These are phyloP conservation scores for Altica lythri DNA, from an alignment of 2,888 invertebrate genomes.

Conservation along the genomic window DNA sequence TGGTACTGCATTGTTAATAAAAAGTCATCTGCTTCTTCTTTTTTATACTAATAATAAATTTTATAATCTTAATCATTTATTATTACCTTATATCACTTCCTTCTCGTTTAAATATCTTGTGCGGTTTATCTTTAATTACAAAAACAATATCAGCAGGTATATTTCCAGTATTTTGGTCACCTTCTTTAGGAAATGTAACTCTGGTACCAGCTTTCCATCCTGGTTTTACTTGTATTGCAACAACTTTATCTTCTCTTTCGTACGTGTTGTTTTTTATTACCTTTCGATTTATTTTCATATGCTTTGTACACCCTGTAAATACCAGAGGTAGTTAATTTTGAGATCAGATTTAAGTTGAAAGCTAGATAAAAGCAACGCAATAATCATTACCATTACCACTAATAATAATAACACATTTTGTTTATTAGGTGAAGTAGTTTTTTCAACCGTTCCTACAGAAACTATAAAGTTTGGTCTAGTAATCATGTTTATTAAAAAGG, in stretches of 20 bases:
- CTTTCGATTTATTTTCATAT: slow-evolving; percentile 94
- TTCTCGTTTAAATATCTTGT: slow-evolving; percentile 83
- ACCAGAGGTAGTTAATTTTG: background rate
- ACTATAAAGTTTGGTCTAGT: too few species aligned
- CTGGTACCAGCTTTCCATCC: slow-evolving; percentile 98
- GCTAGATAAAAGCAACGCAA: too few species aligned
- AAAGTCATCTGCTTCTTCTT: background rate
- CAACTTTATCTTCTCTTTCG: slow-evolving; percentile 86
- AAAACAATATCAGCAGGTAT: slow-evolving; percentile 95
- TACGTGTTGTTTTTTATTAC: slow-evolving; percentile 79
- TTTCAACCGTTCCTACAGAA: too few species aligned
- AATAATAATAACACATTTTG: too few species aligned
- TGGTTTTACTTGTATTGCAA: slow-evolving; percentile 89
- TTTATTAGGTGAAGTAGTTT: too few species aligned
- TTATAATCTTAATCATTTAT: background rate
- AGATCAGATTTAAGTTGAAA: too few species aligned
- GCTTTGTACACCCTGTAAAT: slow-evolving; percentile 73
- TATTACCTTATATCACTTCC: slow-evolving; percentile 56
- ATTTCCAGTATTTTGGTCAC: slow-evolving; percentile 87
- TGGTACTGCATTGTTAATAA: too few species aligned
- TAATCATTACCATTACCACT: too few species aligned
- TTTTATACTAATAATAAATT: background rate
- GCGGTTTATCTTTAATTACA: slow-evolving; percentile 90
- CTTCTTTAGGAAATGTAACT: slow-evolving; percentile 92
- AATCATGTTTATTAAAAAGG: too few species aligned